Conservation (phyloP, 2,113 vertebrate species). For the Otocyon megalotis region DNA sequence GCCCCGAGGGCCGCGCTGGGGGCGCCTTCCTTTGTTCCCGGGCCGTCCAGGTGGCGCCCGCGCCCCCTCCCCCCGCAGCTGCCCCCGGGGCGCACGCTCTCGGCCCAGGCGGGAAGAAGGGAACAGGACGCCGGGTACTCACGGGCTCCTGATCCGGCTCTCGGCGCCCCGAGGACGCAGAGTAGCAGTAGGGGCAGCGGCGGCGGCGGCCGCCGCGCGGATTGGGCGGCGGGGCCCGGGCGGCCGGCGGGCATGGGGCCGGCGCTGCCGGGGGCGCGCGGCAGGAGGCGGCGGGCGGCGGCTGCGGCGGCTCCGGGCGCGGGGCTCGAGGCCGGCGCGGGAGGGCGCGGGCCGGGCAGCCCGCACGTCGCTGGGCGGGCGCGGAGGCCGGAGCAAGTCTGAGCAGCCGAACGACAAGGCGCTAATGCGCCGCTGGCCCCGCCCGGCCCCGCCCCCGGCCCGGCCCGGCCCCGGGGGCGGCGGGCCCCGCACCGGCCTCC, state of each 20-base stretch:
- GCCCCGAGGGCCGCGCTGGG: slow-evolving; percentile 71
- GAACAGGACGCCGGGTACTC: slow-evolving; percentile 73
- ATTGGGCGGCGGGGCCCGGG: slow-evolving; percentile 73
- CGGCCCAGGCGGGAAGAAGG: slow-evolving; percentile 38
- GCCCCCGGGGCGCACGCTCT: slow-evolving; percentile 62
- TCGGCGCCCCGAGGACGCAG: slow-evolving; percentile 78
- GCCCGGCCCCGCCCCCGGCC: slow-evolving; percentile 85
- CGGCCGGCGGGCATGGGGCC: slow-evolving; percentile 72
- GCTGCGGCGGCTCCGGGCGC: not conserved
- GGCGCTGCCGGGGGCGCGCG: slow-evolving; percentile 64
- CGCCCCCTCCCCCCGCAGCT: slow-evolving; percentile 69
- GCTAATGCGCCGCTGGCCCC: slow-evolving; percentile 89
- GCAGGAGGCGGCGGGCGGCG: slow-evolving; percentile 17
- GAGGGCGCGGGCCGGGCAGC: slow-evolving; percentile 71
- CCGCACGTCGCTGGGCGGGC: slow-evolving; percentile 80
- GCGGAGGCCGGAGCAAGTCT: slow-evolving; percentile 89
- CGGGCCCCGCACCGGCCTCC: slow-evolving; percentile 56
- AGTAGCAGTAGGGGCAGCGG: slow-evolving; percentile 73
- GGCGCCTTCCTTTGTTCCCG: slow-evolving; percentile 78
- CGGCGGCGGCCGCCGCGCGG: slow-evolving; percentile 73
- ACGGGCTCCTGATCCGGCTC: slow-evolving; percentile 80
- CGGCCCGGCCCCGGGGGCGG: slow-evolving; percentile 60
- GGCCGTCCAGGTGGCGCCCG: slow-evolving; percentile 69
- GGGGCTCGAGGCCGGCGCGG: not conserved
- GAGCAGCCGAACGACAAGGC: slow-evolving; percentile 93